Percentiles rank a stretch among this genome's conserved stretches.
Evolutionary conservation across 2,113 vertebrate genomes (phyloP).

Genomic region (Caranx melampygus): DNA sequence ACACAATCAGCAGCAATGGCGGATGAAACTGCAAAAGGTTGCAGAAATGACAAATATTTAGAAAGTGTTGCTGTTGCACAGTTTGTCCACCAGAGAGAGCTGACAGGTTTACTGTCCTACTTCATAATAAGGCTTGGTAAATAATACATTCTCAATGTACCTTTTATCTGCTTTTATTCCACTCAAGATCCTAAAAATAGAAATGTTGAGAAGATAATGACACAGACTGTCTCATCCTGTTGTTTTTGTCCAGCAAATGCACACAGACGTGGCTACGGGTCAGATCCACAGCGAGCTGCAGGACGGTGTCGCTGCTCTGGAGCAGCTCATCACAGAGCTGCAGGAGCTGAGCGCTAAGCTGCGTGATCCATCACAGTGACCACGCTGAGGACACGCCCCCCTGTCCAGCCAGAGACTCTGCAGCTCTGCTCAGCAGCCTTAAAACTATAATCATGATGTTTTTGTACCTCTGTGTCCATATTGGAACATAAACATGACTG

Average conservation of each 20-base stretch:
- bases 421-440: no score
- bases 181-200: no score
- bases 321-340: conserved; percentile 84
- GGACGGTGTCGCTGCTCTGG: conserved; percentile 84
- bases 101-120: neutral
- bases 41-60: neutral
- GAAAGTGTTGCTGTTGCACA: neutral
- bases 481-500: conserved; percentile 17
- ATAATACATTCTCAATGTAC: no score
- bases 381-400: neutral
- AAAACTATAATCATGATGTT: neutral
- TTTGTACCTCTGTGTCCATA: conserved; percentile 19
- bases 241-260: conserved; percentile 86
- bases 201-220: neutral
- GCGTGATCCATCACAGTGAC: conserved; percentile 82
- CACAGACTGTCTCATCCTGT: neutral
- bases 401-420: neutral
- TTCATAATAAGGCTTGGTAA: no score
- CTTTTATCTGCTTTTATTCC: no score
- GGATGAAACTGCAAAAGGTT: no score
- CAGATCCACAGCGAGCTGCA: conserved; percentile 85
- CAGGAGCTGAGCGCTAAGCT: conserved; percentile 88
- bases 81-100: neutral
- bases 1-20: no score
- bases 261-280: conserved; percentile 86